Evolutionary conservation across 2,888 invertebrate genomes (phyloP), one percentile per base, ranked within the genome.

Genomic region (Caenorhabditis wallacei): DNA sequence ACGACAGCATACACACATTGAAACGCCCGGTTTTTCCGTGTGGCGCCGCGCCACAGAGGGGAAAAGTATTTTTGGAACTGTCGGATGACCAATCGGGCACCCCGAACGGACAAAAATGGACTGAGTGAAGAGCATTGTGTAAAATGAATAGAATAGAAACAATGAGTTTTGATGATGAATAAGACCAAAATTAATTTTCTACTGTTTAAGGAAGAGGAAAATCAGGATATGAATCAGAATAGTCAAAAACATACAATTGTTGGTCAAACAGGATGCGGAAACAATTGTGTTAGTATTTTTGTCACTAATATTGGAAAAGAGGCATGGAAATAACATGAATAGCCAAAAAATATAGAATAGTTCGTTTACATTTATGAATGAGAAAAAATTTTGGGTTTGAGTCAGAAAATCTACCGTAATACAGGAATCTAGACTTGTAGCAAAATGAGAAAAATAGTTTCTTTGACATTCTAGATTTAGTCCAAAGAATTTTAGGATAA

Each of bases 41-140:
- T 66, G 64, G 74, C 57, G 57, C 68, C 64, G 75, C 69, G 59
- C 59, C 37, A 53, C 30, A 30, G 4, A 30, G n/a, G n/a, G 57
- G 35, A 35, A 30, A 30, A 30, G 30, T 54, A 61, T 61, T 76
- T 76, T 76, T 76, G 76, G 69, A 76, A 76, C 76, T 76, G 76
- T 76, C 72, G 63, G n/a, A 72, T 75, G 75, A 75, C 75, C 75
- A 75, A 68, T 75, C 75, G 53, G 66, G n/a, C n/a, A 13, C 16
- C 8, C 4, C 30, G 30, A n/a, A 2, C 40, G 61, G 57, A 66
- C 64, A 68, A n/a, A 68, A 54, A 68, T 40, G 56, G 68, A 57
- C 46, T 24, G 48, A 66, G 75, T 68, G 75, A 75, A 75, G 75
- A 68, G 75, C 74, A 64, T 66, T 63, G 64, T 74, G 53, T 53